Percentiles rank a stretch among this genome's conserved stretches.
Conservation (phyloP, 1,140 invertebrate genomes). For the Linepithema humile region DNA sequence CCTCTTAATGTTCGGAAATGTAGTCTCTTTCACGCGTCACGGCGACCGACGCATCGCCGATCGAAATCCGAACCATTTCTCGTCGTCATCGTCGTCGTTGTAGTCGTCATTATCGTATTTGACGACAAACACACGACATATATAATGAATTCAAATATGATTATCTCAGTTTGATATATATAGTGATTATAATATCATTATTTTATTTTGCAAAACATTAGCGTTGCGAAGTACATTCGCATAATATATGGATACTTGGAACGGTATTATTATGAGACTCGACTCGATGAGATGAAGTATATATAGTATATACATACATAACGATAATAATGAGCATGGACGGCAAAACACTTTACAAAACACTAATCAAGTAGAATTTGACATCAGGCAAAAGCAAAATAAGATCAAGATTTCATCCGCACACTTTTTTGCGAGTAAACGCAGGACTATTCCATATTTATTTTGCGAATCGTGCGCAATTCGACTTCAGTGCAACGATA, state of each 20-base stretch:
- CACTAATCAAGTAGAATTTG: too few relatives aligned
- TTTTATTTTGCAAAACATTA: conserved; percentile 2
- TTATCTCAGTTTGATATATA: neutral
- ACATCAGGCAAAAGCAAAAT: too few relatives aligned
- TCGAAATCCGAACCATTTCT: conserved; percentile 14
- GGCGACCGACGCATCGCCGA: conserved; percentile 19
- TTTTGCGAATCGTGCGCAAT: conserved; percentile 13
- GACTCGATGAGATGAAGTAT: too few relatives aligned
- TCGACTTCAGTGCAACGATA: conserved; percentile 21
- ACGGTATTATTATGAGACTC: neutral
- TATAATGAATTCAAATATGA: neutral
- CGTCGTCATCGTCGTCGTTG: neutral
- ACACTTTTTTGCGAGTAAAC: neutral
- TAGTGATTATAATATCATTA: neutral
- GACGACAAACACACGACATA: neutral
- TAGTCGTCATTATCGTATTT: too few relatives aligned
- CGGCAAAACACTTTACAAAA: too few relatives aligned
- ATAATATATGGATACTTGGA: neutral
- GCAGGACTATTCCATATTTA: neutral
- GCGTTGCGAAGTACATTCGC: conserved; percentile 1
- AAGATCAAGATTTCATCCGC: too few relatives aligned
- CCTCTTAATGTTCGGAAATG: conserved; percentile 67
- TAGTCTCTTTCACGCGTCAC: conserved; percentile 10
- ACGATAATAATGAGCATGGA: too few relatives aligned
- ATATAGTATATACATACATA: conserved; percentile 14